Evolutionary conservation across 2,797 vertebrate genomes (phyloP), one percentile per base, ranked within the genome.

Genomic region (Myotis pilosus): DNA sequence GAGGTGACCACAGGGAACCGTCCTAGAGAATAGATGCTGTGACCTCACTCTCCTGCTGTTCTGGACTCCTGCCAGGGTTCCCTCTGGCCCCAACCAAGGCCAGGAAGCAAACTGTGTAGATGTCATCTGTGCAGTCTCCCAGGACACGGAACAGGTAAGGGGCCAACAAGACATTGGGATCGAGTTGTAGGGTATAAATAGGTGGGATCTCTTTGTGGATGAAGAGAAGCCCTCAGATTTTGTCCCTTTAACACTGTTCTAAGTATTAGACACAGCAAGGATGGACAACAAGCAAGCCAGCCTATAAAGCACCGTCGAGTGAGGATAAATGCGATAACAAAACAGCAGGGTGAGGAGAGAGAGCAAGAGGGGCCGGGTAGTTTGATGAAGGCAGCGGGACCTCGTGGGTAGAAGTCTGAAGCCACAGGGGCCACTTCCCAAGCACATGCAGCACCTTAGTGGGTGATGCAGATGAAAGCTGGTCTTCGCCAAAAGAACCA

Each of bases 341-440:
- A 20, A 9, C 17, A 25, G 9, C 6, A 30, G n/a, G 10, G 20
- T 25, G 8, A 20, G 30, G 13, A 33, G 30, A 28, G n/a, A 33
- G 12, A 3, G 10, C 71, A 3, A 3, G 6, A 13, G 30, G 62
- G 69, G 4, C 13, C 15, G 19, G 20, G 3, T 15, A 28, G 1
- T 62, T 36, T n/a, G 28, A 11, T 15, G 13, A 60, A 15, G 12
- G 33, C 41, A 15, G 5, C 23, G 3, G 57, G 8, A 19, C 38
- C 23, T 57, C 75, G 28, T 16, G 1, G 11, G 23, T 13, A 10
- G 25, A 33, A 38, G 55, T 71, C 30, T 38, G 71, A 36, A 49
- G 23, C 72, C 72, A 16, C 44, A n/a, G 25, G 57, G 19, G 15
- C 49, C 4, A 1, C 57, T 36, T 57, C 84, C 17, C 23, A 74